These are phyloP conservation scores for Monochamus alternatus DNA, from an alignment of 2,888 invertebrate species.

Conservation along the genomic window DNA sequence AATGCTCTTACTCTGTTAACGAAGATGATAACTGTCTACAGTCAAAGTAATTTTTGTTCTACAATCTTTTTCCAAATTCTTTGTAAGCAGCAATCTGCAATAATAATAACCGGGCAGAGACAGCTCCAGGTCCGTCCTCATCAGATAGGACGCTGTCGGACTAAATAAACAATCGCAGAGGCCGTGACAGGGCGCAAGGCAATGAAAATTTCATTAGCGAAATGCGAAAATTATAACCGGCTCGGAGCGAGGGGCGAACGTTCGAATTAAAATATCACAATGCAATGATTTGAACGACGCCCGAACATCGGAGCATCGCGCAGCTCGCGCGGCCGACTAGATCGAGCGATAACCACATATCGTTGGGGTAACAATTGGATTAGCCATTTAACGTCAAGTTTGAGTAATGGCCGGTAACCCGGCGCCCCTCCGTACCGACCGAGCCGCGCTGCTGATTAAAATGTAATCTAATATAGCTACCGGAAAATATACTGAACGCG, in stretches of 20 bases:
- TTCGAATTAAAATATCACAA: slow-evolving; percentile 62
- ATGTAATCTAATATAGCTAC: slow-evolving; percentile 73
- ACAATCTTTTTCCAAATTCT: no score
- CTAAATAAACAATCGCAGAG: slow-evolving; percentile 19
- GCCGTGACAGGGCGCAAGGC: slow-evolving; percentile 45
- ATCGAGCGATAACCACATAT: slow-evolving; percentile 70
- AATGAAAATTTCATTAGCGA: slow-evolving; percentile 53
- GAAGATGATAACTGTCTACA: no score
- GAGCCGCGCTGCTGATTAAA: slow-evolving; percentile 71
- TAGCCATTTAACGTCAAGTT: slow-evolving; percentile 72
- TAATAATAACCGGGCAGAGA: no score
- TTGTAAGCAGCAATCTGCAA: no score
- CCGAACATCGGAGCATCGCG: slow-evolving; percentile 52
- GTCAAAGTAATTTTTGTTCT: no score
- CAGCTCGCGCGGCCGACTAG: slow-evolving; percentile 58
- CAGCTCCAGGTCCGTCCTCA: not conserved
- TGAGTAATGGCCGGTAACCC: slow-evolving; percentile 72
- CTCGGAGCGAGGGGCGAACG: slow-evolving; percentile 40
- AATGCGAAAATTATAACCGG: slow-evolving; percentile 51
- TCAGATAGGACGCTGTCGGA: not conserved
- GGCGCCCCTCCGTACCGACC: slow-evolving; percentile 59
- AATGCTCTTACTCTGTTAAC: no score
- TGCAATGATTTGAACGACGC: slow-evolving; percentile 59
- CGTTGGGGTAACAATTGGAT: slow-evolving; percentile 71
- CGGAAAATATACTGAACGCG: slow-evolving; percentile 68